phyloP scores from a whole-genome alignment of 1,140 invertebrate genomes.

The Sinella curviseta region DNA sequence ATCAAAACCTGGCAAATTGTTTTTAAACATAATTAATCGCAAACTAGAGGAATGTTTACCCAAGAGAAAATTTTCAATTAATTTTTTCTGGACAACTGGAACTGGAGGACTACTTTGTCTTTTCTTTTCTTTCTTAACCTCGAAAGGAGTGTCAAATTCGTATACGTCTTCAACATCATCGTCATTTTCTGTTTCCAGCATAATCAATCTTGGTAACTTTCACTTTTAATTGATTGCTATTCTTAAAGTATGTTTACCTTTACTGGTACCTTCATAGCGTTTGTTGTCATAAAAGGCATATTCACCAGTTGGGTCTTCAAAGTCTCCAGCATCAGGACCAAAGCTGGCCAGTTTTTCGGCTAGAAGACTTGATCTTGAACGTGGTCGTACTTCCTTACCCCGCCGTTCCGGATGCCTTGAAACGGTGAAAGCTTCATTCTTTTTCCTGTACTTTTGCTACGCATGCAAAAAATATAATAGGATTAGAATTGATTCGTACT shows the following conservation, averaged over 20 bases:
- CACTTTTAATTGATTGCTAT: too few species aligned
- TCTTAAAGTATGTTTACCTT: too few species aligned
- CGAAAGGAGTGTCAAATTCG: background rate
- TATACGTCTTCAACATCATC: background rate
- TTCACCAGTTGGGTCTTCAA: background rate
- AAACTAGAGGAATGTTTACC: background rate
- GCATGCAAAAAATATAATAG: background rate
- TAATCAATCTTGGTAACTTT: too few species aligned
- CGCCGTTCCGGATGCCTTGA: background rate
- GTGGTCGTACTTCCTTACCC: background rate
- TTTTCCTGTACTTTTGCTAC: background rate
- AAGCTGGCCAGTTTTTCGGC: background rate
- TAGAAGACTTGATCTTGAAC: constrained; percentile 5
- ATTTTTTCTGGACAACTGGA: constrained; percentile 4
- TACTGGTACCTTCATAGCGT: too few species aligned
- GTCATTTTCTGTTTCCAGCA: too few species aligned
- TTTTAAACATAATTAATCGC: background rate
- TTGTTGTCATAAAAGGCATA: too few species aligned
- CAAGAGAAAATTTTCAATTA: background rate
- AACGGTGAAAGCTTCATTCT: background rate
- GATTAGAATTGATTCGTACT: too few species aligned
- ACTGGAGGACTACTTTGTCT: background rate
- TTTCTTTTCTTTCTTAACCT: background rate
- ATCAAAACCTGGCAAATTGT: background rate
- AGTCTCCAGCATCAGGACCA: background rate